Evolutionary conservation across 2,888 invertebrate species (phyloP).

Genomic region (Neelides folsomi): DNA sequence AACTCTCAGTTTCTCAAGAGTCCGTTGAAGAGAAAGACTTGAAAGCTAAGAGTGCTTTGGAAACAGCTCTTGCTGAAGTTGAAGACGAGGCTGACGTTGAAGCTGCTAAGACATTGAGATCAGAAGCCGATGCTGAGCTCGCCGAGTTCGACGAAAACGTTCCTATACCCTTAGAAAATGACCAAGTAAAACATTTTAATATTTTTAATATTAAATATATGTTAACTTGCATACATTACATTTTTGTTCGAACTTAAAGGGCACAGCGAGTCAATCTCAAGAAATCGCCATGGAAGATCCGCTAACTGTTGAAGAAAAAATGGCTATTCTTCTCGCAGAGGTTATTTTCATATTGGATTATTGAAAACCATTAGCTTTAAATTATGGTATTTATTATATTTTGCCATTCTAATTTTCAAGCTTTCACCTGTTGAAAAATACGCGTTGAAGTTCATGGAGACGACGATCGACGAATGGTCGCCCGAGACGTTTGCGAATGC

Average conservation of each 20-base stretch:
- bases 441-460: conserved; percentile 85
- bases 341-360: too few relatives aligned
- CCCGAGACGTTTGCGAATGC: conserved; percentile 77
- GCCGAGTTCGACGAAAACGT: conserved; percentile 93
- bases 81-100: conserved; percentile 91
- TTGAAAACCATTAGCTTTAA: too few relatives aligned
- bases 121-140: conserved; percentile 75
- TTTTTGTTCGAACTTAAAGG: too few relatives aligned
- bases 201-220: conserved; percentile 34
- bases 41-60: conserved; percentile 37
- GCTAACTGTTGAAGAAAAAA: too few relatives aligned
- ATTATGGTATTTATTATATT: too few relatives aligned
- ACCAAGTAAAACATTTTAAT: too few relatives aligned
- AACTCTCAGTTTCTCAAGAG: background rate
- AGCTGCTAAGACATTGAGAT: conserved; percentile 75
- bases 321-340: too few relatives aligned
- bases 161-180: conserved; percentile 53
- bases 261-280: background rate
- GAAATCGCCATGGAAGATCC: background rate
- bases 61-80: conserved; percentile 72
- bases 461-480: conserved; percentile 59
- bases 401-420: too few relatives aligned
- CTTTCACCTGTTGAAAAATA: conserved; percentile 86
- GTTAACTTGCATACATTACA: background rate
- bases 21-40: background rate